These are phyloP conservation scores for Drosophila pseudoananassae DNA, from an alignment of 1,140 invertebrate species.

Conservation along the genomic window DNA sequence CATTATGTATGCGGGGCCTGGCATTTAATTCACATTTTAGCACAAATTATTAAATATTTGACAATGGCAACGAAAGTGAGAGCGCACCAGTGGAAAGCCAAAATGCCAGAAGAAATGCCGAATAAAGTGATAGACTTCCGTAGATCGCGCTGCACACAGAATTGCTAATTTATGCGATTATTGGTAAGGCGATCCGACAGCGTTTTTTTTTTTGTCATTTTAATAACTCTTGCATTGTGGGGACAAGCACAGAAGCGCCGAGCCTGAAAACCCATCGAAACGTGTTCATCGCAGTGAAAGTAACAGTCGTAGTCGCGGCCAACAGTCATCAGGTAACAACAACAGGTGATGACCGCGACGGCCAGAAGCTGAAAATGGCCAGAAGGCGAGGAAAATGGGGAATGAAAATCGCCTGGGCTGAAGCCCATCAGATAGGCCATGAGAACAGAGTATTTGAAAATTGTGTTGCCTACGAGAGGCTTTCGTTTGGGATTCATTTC, in stretches of 20 bases:
- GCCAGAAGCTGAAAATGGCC: conserved; percentile 32
- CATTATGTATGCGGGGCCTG: conserved; percentile 61
- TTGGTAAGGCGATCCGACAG: conserved; percentile 55
- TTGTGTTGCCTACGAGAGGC: background rate
- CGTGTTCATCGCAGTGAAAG: conserved; percentile 75
- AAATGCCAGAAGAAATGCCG: background rate
- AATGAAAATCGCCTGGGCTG: conserved; percentile 2
- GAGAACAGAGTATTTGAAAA: background rate
- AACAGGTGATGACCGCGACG: conserved; percentile 48
- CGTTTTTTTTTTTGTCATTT: conserved; percentile 70
- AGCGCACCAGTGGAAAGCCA: conserved; percentile 49
- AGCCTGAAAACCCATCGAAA: conserved; percentile 44
- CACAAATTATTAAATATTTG: conserved; percentile 81
- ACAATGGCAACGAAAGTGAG: conserved; percentile 70
- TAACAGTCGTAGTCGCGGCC: conserved; percentile 63
- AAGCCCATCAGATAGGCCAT: background rate
- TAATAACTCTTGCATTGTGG: conserved; percentile 63
- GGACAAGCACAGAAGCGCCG: conserved; percentile 18
- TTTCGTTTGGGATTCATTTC: background rate
- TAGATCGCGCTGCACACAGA: conserved; percentile 30
- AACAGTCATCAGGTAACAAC: conserved; percentile 10
- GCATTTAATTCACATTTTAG: conserved; percentile 73
- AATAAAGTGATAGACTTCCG: conserved; percentile 53
- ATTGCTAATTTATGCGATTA: conserved; percentile 79
- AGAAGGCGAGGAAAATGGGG: background rate